Evolutionary conservation across 2,797 vertebrate genomes (phyloP).

Genomic region (Eospalax fontanierii): DNA sequence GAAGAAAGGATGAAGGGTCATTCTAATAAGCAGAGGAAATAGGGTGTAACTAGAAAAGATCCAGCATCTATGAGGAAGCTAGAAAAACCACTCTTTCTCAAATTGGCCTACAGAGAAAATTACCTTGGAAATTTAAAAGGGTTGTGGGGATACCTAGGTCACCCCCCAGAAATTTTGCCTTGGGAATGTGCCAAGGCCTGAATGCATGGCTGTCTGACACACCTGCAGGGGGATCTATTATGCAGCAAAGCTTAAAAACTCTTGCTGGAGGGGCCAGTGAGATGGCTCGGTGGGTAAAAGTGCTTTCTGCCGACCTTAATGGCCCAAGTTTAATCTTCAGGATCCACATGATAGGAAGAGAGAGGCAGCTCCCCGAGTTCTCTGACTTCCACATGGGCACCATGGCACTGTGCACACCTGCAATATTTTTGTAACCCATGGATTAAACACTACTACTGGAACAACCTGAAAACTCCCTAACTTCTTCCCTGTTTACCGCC

Average conservation of each 20-base stretch:
- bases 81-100: not conserved
- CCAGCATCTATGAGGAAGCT: not conserved
- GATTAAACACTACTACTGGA: too few species aligned
- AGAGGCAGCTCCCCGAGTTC: too few species aligned
- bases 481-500: too few species aligned
- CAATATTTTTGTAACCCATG: not conserved
- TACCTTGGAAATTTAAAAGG: not conserved
- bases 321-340: too few species aligned
- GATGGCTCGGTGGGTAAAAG: too few species aligned
- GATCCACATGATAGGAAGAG: too few species aligned
- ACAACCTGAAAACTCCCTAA: too few species aligned
- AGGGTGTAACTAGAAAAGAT: slow-evolving; percentile 6
- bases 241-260: too few species aligned
- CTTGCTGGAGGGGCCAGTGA: too few species aligned
- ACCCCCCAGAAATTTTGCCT: not conserved
- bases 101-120: not conserved
- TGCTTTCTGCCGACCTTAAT: too few species aligned
- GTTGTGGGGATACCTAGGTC: not conserved
- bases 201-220: not conserved
- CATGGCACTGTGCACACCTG: too few species aligned
- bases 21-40: not conserved
- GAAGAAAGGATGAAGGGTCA: not conserved
- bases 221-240: not conserved
- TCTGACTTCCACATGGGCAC: too few species aligned
- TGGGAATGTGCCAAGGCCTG: not conserved